Base-by-base conservation (phyloP, 1,140 invertebrate genomes). In the Apis laboriosa region DNA sequence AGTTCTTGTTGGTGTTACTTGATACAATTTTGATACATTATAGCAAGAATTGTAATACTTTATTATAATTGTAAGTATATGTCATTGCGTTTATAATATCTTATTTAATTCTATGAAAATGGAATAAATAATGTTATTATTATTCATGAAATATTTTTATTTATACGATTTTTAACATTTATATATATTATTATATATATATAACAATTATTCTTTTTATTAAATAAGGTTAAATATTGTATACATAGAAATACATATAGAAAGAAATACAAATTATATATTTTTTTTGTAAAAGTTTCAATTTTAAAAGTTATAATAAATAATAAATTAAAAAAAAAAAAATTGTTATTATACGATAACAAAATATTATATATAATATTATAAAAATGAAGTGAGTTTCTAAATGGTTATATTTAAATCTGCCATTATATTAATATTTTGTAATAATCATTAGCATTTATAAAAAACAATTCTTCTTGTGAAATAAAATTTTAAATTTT, bases 1-100 rank as follows among this genome's bases (percentile, higher is more conserved):
- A 77, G 53, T 82, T 68, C 43, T 49, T 55, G 56, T 81, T 76
- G 55, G 73, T 76, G 80, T 34, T 67, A 76, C 56, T 68, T n/a
- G 64, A 77, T n/a, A 56, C 64, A 82, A 58, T 77, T 82, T 82
- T 82, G 80, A 77, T 82, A 82, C 9, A 82, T 77, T 68, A 24
- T 77, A 55, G 56, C 55, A 82, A 58, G 74, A 82, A 77, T 68
- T 77, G 34, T 76, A 77, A 68, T 82, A 77, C n/a, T 82, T 60
- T 61, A 70, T 60, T 77, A 28, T n/a, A 82, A 77, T 73, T 56
- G 80, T 82, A 70, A 82, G 80, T 82, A 82, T n/a, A 53, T 51
- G n/a, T 56, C 24, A 76, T 75, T 66, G 56, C 13, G 63, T 55
- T 63, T 2, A 15, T 24, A 34, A 53, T 24, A 34, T 34, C 21